A percentile compares a stretch with the other conserved stretches of the same genome.
These are phyloP conservation scores for Brenthis ino DNA, from an alignment of 2,888 invertebrate species.

Conservation along the genomic window DNA sequence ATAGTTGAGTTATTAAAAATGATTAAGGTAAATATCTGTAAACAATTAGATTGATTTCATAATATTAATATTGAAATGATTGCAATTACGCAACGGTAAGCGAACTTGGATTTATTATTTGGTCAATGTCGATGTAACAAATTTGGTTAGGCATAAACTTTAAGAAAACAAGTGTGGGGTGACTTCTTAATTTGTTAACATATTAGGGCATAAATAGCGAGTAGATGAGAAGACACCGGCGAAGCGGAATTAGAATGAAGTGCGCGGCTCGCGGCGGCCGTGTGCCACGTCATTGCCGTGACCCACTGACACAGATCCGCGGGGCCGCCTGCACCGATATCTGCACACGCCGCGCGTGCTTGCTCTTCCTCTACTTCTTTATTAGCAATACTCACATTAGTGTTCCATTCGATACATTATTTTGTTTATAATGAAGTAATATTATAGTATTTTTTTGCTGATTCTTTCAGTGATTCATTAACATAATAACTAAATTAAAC, in stretches of 20 bases:
- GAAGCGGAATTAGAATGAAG: slow-evolving; percentile 82
- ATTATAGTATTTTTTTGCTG: neutral
- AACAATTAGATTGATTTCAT: neutral
- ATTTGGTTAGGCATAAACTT: slow-evolving; percentile 2
- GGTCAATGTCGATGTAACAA: neutral
- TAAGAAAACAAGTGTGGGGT: slow-evolving; percentile 2
- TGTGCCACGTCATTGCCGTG: slow-evolving; percentile 84
- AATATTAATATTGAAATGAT: neutral
- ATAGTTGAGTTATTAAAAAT: too few relatives aligned
- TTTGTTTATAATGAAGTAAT: neutral
- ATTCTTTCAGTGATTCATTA: neutral
- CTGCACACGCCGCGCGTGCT: slow-evolving; percentile 54
- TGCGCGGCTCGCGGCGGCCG: slow-evolving; percentile 76
- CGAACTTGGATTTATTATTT: neutral
- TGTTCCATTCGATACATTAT: neutral
- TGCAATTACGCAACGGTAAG: neutral
- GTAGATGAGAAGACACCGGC: slow-evolving; percentile 66
- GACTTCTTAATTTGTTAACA: slow-evolving; percentile 43
- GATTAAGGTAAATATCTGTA: too few relatives aligned
- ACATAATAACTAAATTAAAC: too few relatives aligned
- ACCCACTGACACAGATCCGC: slow-evolving; percentile 87
- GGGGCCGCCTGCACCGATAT: slow-evolving; percentile 81
- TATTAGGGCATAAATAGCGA: slow-evolving; percentile 52
- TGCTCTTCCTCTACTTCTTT: slow-evolving; percentile 53
- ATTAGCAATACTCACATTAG: slow-evolving; percentile 36